Percentiles rank a stretch among this genome's conserved stretches.
Evolutionary conservation across 2,113 vertebrate genomes (phyloP).

Genomic region (Tetrao urogallus): DNA sequence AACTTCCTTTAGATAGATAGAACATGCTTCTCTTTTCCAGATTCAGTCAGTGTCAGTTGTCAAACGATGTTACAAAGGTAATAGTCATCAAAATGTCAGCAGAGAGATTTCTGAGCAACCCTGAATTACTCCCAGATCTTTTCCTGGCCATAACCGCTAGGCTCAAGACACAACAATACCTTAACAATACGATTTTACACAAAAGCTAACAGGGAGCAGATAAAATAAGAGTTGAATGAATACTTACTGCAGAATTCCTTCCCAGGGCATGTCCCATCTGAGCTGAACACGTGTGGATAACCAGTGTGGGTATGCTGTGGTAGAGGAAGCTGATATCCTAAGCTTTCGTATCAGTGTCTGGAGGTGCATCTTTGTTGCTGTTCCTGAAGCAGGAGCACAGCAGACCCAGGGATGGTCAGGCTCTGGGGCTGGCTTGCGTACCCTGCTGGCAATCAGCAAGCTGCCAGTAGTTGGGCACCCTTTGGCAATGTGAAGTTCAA

Average conservation of each 20-base stretch:
- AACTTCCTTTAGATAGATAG: neutral
- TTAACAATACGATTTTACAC: neutral
- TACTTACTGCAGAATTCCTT: neutral
- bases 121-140: neutral
- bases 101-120: neutral
- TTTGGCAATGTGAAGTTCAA: slow-evolving; percentile 9
- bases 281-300: neutral
- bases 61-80: neutral
- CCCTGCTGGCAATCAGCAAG: neutral
- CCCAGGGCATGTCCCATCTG: neutral
- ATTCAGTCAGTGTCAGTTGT: neutral
- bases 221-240: neutral
- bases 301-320: neutral
- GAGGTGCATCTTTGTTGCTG: neutral
- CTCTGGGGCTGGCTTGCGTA: neutral
- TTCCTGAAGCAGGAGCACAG: accelerated
- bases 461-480: neutral
- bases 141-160: neutral
- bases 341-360: neutral
- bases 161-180: neutral
- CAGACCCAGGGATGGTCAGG: neutral
- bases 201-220: neutral
- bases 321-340: neutral
- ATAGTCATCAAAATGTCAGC: neutral
- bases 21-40: neutral